Conservation (phyloP, 2,797 vertebrate genomes). For the Rhinogobio ventralis region DNA sequence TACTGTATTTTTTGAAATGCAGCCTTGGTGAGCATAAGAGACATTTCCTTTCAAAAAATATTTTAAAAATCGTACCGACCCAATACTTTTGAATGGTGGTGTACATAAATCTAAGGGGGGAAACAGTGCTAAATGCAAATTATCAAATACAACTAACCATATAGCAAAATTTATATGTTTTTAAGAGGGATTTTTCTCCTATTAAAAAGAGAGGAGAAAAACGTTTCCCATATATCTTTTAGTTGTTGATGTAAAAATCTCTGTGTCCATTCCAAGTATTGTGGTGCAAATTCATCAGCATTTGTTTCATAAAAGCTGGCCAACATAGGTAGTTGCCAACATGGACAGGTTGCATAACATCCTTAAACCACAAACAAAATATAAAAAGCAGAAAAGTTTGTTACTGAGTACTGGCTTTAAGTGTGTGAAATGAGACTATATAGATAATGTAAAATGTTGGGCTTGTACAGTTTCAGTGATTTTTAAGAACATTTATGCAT, state of each 20-base stretch:
- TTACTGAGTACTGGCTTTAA: background rate
- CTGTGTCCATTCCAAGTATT: background rate
- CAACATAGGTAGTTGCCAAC: constrained; percentile 5
- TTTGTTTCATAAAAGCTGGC: background rate
- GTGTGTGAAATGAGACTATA: background rate
- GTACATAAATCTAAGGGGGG: background rate
- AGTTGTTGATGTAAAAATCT: background rate
- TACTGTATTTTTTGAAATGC: background rate
- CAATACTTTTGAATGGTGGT: background rate
- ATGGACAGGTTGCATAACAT: constrained; percentile 19
- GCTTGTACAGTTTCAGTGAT: background rate
- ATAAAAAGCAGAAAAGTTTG: background rate
- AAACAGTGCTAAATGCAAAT: background rate
- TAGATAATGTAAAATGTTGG: background rate
- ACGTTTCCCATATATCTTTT: background rate
- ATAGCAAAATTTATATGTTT: background rate
- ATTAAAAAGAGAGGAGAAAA: background rate
- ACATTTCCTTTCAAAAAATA: background rate
- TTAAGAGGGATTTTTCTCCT: background rate
- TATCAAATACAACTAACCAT: background rate
- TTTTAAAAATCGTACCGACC: no score
- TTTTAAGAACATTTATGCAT: background rate
- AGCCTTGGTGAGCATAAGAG: background rate
- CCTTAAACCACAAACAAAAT: background rate
- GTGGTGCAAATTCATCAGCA: background rate